A percentile compares a stretch with the other conserved stretches of the same genome.
Conservation (phyloP, 2,113 vertebrate species). For the Phalacrocorax brasilianus region DNA sequence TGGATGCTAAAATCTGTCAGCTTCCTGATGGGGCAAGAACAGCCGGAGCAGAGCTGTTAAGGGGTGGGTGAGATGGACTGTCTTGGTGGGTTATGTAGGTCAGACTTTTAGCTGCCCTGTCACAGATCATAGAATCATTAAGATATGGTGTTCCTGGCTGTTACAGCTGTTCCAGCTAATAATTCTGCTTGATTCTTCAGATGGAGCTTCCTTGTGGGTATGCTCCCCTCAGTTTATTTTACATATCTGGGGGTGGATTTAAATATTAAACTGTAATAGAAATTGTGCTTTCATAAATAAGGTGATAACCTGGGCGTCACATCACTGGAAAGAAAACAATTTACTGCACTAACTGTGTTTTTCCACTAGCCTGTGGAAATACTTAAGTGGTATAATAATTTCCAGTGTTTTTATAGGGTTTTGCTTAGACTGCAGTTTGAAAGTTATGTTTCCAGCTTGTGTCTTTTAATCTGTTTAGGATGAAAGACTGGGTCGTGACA, state of each 20-base stretch:
- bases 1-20: neutral
- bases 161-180: neutral
- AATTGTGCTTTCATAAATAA: neutral
- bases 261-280: neutral
- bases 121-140: neutral
- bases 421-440: neutral
- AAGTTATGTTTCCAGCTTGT: neutral
- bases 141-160: neutral
- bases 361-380: neutral
- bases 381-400: neutral
- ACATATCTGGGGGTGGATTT: neutral
- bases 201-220: neutral
- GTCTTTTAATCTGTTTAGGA: slow-evolving; percentile 72
- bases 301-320: neutral
- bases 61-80: neutral
- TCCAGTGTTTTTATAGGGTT: neutral
- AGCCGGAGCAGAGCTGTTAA: neutral
- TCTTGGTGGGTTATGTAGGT: neutral
- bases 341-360: neutral
- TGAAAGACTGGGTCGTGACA: slow-evolving; percentile 86
- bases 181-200: neutral
- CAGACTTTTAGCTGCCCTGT: neutral
- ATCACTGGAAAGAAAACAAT: neutral
- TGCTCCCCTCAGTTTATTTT: neutral
- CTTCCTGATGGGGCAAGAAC: neutral